Evolutionary conservation across 2,113 vertebrate genomes (phyloP).

Genomic region (Climacteris rufus): DNA sequence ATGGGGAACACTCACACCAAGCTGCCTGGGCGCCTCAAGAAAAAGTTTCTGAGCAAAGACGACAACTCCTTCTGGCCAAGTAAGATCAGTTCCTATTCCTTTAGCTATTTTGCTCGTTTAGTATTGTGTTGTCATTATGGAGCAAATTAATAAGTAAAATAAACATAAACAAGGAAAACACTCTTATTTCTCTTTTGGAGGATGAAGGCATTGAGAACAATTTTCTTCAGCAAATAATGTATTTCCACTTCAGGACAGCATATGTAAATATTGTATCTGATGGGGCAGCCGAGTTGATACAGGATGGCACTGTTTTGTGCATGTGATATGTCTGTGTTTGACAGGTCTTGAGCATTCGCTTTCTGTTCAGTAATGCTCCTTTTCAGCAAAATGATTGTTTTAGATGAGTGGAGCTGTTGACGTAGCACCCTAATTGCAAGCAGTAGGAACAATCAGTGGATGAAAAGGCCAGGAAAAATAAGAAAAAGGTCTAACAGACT

Average conservation of each 20-base stretch:
- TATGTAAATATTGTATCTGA: not conserved
- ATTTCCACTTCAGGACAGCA: not conserved
- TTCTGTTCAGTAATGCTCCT: not conserved
- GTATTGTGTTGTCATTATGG: not conserved
- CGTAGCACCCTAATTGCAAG: not conserved
- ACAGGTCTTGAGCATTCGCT: not conserved
- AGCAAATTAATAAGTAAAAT: not conserved
- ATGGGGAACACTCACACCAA: conserved; percentile 79
- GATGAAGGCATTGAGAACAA: not conserved
- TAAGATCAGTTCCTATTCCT: conserved; percentile 48
- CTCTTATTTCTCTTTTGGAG: not conserved
- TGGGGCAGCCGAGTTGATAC: not conserved
- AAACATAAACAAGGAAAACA: not conserved
- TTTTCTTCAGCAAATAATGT: not conserved
- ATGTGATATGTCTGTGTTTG: not conserved
- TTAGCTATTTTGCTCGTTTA: not conserved
- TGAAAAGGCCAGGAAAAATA: not conserved
- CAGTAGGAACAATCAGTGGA: not conserved
- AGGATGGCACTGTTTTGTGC: not conserved
- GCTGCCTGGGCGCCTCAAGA: conserved; percentile 67
- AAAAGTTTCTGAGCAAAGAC: conserved; percentile 77
- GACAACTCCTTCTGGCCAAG: conserved; percentile 79
- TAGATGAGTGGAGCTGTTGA: conserved; percentile 4
- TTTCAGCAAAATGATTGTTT: conserved; percentile 10
- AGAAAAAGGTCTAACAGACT: not conserved